Evolutionary conservation across 2,888 invertebrate genomes (phyloP).

Genomic region (Spilarctia lutea): DNA sequence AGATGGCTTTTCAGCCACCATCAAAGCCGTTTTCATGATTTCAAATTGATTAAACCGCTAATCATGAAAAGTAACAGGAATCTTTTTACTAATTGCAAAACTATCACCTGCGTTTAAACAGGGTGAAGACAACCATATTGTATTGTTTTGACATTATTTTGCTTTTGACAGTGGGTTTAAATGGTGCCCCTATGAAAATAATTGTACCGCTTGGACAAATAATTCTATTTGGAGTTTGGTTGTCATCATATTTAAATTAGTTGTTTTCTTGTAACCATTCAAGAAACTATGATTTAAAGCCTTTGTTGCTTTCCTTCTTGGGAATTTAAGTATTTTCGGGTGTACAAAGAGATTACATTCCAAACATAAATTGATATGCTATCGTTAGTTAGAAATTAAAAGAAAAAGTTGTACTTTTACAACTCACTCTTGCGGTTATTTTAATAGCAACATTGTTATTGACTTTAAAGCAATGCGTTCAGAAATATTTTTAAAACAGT

Average conservation of each 20-base stretch:
- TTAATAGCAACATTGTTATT: conserved; percentile 6
- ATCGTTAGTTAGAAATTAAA: too few species aligned
- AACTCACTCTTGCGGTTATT: too few species aligned
- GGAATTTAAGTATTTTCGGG: too few species aligned
- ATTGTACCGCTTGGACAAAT: too few species aligned
- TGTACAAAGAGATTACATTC: too few species aligned
- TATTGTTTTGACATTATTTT: conserved; percentile 7
- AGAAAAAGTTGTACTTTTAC: too few species aligned
- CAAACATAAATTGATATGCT: too few species aligned
- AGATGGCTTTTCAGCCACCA: conserved; percentile 99
- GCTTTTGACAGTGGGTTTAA: not conserved
- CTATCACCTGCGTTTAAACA: conserved; percentile 1
- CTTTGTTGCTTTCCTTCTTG: too few species aligned
- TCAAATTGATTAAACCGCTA: conserved; percentile 9
- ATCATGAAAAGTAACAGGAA: conserved; percentile 27
- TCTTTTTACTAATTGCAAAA: conserved; percentile 8
- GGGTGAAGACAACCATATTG: not conserved
- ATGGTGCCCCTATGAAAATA: not conserved
- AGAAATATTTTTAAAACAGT: not conserved
- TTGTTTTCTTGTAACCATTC: not conserved
- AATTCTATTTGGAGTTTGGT: not conserved
- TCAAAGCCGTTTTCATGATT: conserved; percentile 94
- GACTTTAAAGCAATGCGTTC: not conserved
- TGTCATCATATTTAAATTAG: not conserved
- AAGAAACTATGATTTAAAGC: too few species aligned